phyloP scores from a whole-genome alignment of 2,113 vertebrate genomes.

The Neolamprologus cancellatus region DNA sequence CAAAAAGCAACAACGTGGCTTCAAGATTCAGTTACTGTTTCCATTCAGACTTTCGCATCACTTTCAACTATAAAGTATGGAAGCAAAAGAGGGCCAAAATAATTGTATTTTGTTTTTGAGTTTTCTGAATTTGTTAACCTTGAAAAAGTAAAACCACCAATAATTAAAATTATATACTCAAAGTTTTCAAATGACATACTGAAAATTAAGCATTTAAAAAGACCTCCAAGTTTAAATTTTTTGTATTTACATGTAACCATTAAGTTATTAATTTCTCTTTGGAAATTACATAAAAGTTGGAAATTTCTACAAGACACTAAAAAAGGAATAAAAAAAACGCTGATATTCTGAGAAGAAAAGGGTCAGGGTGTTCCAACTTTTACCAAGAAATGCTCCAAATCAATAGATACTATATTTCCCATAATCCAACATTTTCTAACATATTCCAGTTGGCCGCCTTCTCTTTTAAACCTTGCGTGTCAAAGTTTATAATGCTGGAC shows the following conservation, averaged over 20 bases:
- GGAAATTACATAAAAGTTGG: not conserved
- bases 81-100: not conserved
- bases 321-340: not conserved
- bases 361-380: not conserved
- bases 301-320: not conserved
- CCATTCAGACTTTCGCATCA: conserved; percentile 5
- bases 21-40: not conserved
- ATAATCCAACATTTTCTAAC: not conserved
- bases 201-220: not conserved
- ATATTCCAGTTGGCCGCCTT: not conserved
- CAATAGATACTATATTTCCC: not conserved
- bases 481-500: not conserved
- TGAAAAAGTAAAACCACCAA: not conserved
- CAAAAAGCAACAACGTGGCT: conserved; percentile 1
- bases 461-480: not conserved
- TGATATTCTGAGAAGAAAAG: not conserved
- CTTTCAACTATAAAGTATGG: not conserved
- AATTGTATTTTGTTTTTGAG: not conserved
- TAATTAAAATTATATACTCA: not conserved
- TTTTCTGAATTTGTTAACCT: not conserved
- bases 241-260: not conserved
- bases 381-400: not conserved
- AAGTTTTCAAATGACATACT: too few relatives aligned
- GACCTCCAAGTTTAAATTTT: not conserved
- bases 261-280: not conserved